Conservation (phyloP, 2,113 vertebrate species). For the Oryzias curvinotus region DNA sequence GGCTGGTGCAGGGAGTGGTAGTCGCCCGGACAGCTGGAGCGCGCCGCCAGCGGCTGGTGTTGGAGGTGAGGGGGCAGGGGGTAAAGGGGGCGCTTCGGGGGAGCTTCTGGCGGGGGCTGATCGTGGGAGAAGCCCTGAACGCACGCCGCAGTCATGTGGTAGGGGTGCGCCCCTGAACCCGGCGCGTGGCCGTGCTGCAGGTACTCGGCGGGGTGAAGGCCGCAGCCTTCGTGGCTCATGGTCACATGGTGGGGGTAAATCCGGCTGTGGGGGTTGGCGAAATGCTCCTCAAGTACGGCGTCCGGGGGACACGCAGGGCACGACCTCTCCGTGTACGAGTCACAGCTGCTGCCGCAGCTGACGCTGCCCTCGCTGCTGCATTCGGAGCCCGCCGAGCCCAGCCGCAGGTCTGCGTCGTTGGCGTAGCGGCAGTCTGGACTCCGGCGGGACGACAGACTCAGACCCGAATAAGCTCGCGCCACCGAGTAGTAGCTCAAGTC, state of each 20-base stretch:
- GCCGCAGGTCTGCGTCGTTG: conserved; percentile 83
- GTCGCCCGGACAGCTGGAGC: conserved; percentile 89
- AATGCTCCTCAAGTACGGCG: conserved; percentile 83
- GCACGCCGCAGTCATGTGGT: conserved; percentile 80
- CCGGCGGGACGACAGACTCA: conserved; percentile 82
- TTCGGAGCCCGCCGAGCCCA: conserved; percentile 88
- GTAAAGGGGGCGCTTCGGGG: conserved; percentile 82
- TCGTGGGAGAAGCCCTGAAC: conserved; percentile 85
- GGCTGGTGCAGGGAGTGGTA: conserved; percentile 78
- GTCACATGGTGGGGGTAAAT: conserved; percentile 77
- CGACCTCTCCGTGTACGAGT: conserved; percentile 85
- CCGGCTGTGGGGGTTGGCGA: conserved; percentile 73
- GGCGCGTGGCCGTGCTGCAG: conserved; percentile 80
- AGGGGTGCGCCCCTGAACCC: conserved; percentile 73
- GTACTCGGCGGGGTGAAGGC: conserved; percentile 79
- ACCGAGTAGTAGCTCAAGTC: conserved; percentile 92
- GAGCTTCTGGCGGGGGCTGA: conserved; percentile 83
- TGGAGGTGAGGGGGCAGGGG: conserved; percentile 85
- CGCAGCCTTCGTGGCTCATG: conserved; percentile 76
- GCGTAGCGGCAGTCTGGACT: conserved; percentile 89
- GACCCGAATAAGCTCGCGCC: conserved; percentile 84
- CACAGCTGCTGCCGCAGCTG: conserved; percentile 88
- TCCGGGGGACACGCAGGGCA: conserved; percentile 85
- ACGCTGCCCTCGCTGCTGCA: conserved; percentile 93
- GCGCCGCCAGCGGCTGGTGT: conserved; percentile 78